phyloP scores from a whole-genome alignment of 2,888 invertebrate species.

The Heteropelma amictum region DNA sequence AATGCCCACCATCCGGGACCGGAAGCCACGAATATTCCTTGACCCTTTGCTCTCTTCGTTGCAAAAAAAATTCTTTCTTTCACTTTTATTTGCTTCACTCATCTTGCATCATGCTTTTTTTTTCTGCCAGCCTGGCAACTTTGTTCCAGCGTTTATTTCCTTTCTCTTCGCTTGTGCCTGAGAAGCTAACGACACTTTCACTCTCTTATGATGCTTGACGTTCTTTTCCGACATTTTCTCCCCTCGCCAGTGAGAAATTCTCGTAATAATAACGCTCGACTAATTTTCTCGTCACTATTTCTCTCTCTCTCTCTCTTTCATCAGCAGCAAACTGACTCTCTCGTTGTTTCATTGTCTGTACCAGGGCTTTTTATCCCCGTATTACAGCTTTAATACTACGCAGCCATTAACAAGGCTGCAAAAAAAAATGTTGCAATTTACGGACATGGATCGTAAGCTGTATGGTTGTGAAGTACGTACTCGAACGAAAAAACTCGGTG shows the following conservation, averaged over 20 bases:
- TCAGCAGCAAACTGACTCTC: too few relatives aligned
- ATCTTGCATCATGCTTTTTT: not conserved
- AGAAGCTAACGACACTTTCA: constrained; percentile 57
- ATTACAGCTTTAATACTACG: not conserved
- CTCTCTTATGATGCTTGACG: constrained; percentile 48
- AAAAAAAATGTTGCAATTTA: constrained; percentile 48
- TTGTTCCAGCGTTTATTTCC: constrained; percentile 6
- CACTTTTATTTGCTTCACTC: not conserved
- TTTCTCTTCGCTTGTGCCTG: constrained; percentile 19
- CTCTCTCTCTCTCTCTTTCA: constrained; percentile 25
- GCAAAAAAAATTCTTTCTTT: too few relatives aligned
- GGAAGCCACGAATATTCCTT: constrained; percentile 25
- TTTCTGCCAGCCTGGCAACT: not conserved
- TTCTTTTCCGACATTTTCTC: not conserved
- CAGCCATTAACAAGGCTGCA: constrained; percentile 14
- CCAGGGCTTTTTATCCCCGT: constrained; percentile 33
- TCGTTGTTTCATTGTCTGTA: too few relatives aligned
- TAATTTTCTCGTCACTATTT: constrained; percentile 48
- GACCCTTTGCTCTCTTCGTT: too few relatives aligned
- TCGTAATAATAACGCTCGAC: constrained; percentile 48
- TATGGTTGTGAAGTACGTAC: not conserved
- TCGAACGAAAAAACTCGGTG: not conserved
- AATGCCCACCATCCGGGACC: constrained; percentile 36
- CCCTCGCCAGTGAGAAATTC: constrained; percentile 1
- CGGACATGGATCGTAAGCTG: constrained; percentile 34